Evolutionary conservation across 1,140 invertebrate genomes (phyloP).

Genomic region (Scaptomyza montana): DNA sequence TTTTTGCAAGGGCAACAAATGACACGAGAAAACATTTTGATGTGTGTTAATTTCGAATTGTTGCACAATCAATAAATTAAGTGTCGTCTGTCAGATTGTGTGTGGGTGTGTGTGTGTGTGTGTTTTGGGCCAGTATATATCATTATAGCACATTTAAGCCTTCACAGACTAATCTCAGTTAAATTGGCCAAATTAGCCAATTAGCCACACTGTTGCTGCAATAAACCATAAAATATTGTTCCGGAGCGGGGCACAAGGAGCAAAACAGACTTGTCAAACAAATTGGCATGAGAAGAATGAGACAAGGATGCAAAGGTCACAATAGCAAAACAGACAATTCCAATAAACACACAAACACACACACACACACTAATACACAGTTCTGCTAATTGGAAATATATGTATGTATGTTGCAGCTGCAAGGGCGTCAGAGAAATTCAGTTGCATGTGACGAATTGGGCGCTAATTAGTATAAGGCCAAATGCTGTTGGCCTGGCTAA

Average conservation of each 20-base stretch:
- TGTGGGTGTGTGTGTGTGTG: conserved; percentile 31
- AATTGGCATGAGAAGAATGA: neutral
- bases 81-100: conserved; percentile 16
- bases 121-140: conserved; percentile 15
- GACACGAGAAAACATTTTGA: conserved; percentile 74
- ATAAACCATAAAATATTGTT: conserved; percentile 36
- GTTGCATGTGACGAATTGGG: conserved; percentile 27
- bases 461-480: conserved; percentile 58
- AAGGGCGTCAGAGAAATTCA: conserved; percentile 7
- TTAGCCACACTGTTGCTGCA: conserved; percentile 17
- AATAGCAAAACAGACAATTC: conserved; percentile 5
- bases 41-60: conserved; percentile 63
- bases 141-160: conserved; percentile 19
- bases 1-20: conserved; percentile 54
- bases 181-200: conserved; percentile 30
- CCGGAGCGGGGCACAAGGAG: neutral
- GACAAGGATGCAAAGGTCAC: neutral
- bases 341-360: conserved; percentile 20
- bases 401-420: conserved; percentile 3
- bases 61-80: conserved; percentile 44
- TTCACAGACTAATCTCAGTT: conserved; percentile 29
- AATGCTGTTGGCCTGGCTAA: conserved; percentile 34
- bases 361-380: neutral
- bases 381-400: conserved; percentile 26
- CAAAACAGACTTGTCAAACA: neutral